Base-by-base conservation (phyloP, 2,888 invertebrate species). In the Tetranychus truncatus region DNA sequence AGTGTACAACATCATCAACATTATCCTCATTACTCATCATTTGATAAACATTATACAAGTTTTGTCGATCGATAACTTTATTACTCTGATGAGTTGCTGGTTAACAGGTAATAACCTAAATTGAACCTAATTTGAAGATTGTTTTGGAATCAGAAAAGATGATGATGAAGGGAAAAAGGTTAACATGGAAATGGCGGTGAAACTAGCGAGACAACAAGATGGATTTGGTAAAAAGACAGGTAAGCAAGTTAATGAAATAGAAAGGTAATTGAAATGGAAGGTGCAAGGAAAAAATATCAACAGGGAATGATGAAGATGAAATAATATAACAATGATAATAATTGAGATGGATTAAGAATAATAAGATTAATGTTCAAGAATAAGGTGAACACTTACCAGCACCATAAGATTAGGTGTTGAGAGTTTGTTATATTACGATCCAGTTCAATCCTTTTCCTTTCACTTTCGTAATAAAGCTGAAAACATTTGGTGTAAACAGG, bases 301-400 rank as follows among this genome's bases (percentile, higher is more conserved):
- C 34, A 34, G 34, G 34, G 34, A 34, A 34, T 34, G 34, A 34
- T 34, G 34, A 34, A 34, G 34, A 34, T 34, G 34, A 34, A 34
- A 34, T 34, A 1, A 34, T 34, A 34, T 34, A 34, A 34, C 34
- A 34, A 34, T 34, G 34, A 34, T 34, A 34, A 34, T 34, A 34
- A 34, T 34, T 34, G 34, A 34, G 34, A 34, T 34, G 34, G 34
- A 34, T 34, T 34, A 34, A 34, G 34, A 5, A 5, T 34, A 34
- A 34, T 34, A 5, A 34, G 34, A 34, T 18, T 66, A 20, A 66
- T n/a, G 20, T 5, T 34, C 34, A 34, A 34, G 34, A 5, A 34
- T 5, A 34, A 34, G 20, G 66, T 66, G 66, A 6, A n/a, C 4
- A 74, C 74, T 45, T 45, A 74, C 74, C 74, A 74, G 71, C 74